A percentile compares a stretch with the other conserved stretches of the same genome.
Conservation (phyloP, 2,888 invertebrate species). For the Watsonalla cultraria region DNA sequence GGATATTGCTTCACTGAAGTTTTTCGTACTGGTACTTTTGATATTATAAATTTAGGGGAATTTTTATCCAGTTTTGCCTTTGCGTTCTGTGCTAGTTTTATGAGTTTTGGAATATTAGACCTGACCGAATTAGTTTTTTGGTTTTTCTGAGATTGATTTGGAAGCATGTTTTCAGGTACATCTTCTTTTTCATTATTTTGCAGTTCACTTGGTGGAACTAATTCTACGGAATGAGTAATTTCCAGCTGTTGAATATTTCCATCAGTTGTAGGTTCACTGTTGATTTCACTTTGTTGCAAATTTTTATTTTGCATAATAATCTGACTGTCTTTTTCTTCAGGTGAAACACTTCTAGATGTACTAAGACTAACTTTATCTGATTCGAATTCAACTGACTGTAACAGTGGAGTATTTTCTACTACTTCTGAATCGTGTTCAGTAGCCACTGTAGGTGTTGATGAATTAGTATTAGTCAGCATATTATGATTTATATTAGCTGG, state of each 20-base stretch:
- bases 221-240: neutral
- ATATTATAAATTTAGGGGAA: conserved; percentile 49
- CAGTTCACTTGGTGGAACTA: neutral
- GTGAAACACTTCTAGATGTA: neutral
- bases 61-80: conserved; percentile 57
- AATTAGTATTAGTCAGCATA: neutral
- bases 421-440: neutral
- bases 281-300: neutral
- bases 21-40: conserved; percentile 65
- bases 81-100: conserved; percentile 44
- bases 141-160: conserved; percentile 13
- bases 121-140: conserved; percentile 26
- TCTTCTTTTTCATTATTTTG: conserved; percentile 13
- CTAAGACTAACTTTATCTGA: neutral
- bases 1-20: conserved; percentile 60
- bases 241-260: neutral
- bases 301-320: neutral
- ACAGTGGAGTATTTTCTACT: neutral
- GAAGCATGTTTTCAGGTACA: conserved; percentile 3
- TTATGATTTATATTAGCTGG: conserved; percentile 3
- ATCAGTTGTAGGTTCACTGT: neutral
- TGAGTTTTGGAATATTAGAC: conserved; percentile 66
- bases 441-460: neutral
- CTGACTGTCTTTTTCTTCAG: neutral
- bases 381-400: neutral